Percentiles rank a stretch among this genome's conserved stretches.
phyloP scores from a whole-genome alignment of 2,888 invertebrate species.

The Synergus itoensis region DNA sequence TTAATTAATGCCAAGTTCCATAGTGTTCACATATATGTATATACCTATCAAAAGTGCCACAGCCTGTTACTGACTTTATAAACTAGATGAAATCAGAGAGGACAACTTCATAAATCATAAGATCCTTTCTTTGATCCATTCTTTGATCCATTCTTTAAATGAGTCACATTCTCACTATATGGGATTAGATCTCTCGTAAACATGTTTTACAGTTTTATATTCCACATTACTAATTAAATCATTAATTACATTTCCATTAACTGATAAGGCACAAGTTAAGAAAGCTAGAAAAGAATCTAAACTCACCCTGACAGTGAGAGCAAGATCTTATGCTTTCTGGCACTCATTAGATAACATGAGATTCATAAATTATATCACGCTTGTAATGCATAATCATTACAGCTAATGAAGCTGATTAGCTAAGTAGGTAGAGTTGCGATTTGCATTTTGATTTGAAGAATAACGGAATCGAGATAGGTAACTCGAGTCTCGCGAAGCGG shows the following conservation, averaged over 20 bases:
- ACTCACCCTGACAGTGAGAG: background rate
- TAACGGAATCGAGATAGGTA: constrained; percentile 9
- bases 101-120: constrained; percentile 15
- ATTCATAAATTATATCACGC: constrained; percentile 20
- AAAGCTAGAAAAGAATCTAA: background rate
- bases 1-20: constrained; percentile 75
- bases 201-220: background rate
- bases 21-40: constrained; percentile 66
- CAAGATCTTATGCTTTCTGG: constrained; percentile 21
- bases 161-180: background rate
- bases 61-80: constrained; percentile 56
- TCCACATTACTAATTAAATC: background rate
- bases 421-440: constrained; percentile 19
- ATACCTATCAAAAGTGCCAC: constrained; percentile 57
- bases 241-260: background rate
- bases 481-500: constrained; percentile 8
- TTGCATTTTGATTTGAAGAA: constrained; percentile 38
- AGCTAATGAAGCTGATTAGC: constrained; percentile 35
- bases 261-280: too few species aligned
- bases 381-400: constrained; percentile 31
- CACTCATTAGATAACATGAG: constrained; percentile 23
- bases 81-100: constrained; percentile 33
- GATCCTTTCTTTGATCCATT: background rate
- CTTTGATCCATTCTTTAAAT: background rate
- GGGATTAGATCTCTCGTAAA: background rate